Base-by-base conservation (phyloP, 2,113 vertebrate genomes). In the Turdus rufiventris region DNA sequence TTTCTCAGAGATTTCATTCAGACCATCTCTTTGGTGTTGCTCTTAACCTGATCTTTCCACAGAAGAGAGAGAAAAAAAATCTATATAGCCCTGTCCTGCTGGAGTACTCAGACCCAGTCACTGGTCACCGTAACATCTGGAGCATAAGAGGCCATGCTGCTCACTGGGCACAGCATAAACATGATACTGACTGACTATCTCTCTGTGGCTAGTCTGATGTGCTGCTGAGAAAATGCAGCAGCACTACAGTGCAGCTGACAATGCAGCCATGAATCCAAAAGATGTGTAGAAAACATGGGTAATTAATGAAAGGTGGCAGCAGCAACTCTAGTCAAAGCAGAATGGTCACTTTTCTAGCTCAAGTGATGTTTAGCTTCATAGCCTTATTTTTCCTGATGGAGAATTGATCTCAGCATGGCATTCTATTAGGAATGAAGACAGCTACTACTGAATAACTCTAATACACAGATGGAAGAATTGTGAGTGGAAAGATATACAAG, bases 81-180 rank as follows among this genome's bases (percentile, higher is more conserved):
- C 60, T 33, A 3, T 5, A 14, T 0, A 81, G 40, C 20, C 26
- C 8, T 40, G 20, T n/a, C 31, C 24, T 6, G 3, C 34, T 26
- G 4, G 6, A 3, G 8, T 4, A 7, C 50, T 45, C n/a, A 48
- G 4, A 63, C 1, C 3, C 18, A 54, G 45, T 9, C 54, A 23
- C 13, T 42, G 18, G 33, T 56, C 47, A 67, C 29, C 1, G 0
- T 12, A 63, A 68, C 5, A 8, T n/a, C 28, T 33, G 38, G 48
- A 65, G 40, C 0, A 0, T 18, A 15, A 7, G 15, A 60, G 25
- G 34, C 50, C 1, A 1, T 4, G 6, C 21, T 76, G 56, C 26
- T 20, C 38, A 33, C 51, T 28, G 10, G 38, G 42, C 56, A 74
- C 18, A 63, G n/a, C 33, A 53, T 23, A 36, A 47, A 25, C 5